Percentiles rank a stretch among this genome's conserved stretches.
phyloP scores from a whole-genome alignment of 2,797 vertebrate species.

The Aldrovandia affinis region DNA sequence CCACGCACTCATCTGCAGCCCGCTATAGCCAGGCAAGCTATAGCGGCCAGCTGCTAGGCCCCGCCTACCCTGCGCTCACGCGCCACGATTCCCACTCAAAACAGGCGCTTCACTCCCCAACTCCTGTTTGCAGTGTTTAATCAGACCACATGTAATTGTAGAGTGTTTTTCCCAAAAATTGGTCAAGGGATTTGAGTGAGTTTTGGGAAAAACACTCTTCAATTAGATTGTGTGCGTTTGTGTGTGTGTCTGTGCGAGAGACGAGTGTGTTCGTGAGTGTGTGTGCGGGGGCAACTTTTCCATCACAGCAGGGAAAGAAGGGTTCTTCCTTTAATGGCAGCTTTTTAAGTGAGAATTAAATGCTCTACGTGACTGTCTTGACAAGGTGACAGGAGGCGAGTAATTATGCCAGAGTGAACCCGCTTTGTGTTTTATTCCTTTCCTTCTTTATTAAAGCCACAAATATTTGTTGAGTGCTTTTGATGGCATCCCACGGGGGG shows the following conservation, averaged over 20 bases:
- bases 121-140: slow-evolving; percentile 70
- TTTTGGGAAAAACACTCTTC: no score
- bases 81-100: slow-evolving; percentile 20
- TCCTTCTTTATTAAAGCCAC: slow-evolving; percentile 50
- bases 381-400: slow-evolving; percentile 52
- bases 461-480: slow-evolving; percentile 50
- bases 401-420: slow-evolving; percentile 42
- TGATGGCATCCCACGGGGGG: slow-evolving; percentile 51
- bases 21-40: not conserved
- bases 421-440: slow-evolving; percentile 53
- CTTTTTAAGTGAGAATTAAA: slow-evolving; percentile 52
- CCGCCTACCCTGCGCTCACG: not conserved
- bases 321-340: slow-evolving; percentile 27
- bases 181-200: no score
- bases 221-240: not conserved
- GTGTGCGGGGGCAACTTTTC: slow-evolving; percentile 49
- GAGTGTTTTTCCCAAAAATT: slow-evolving; percentile 43
- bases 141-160: slow-evolving; percentile 64
- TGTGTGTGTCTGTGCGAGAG: not conserved
- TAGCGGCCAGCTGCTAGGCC: not conserved
- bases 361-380: slow-evolving; percentile 53
- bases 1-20: not conserved
- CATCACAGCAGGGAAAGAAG: slow-evolving; percentile 51
- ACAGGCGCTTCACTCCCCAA: slow-evolving; percentile 59
- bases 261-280: slow-evolving; percentile 58